phyloP scores from a whole-genome alignment of 2,888 invertebrate genomes.

The Atrina japonica region DNA sequence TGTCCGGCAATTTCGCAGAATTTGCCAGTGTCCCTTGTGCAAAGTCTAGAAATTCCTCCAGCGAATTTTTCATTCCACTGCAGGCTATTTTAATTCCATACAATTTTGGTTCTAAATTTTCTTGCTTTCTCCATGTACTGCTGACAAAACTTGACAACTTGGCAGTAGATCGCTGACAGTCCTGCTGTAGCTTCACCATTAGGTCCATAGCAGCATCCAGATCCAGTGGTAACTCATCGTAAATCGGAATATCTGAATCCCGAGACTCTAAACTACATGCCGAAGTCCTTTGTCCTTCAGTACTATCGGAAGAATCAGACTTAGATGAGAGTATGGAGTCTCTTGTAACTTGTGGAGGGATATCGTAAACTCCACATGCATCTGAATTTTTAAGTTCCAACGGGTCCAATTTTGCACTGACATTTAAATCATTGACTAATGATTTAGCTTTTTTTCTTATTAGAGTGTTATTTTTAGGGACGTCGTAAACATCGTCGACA shows the following conservation, averaged over 20 bases:
- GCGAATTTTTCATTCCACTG: conserved; percentile 88
- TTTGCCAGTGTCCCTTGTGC: conserved; percentile 93
- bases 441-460: conserved; percentile 39
- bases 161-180: conserved; percentile 91
- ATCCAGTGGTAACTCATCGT: conserved; percentile 85
- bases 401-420: conserved; percentile 8
- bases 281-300: conserved; percentile 65
- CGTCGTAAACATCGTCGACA: conserved; percentile 78
- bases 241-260: conserved; percentile 66
- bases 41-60: conserved; percentile 94
- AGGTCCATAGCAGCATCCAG: conserved; percentile 89
- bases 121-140: conserved; percentile 89
- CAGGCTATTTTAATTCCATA: conserved; percentile 92
- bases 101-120: conserved; percentile 88
- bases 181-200: conserved; percentile 88
- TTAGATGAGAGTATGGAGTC: conserved; percentile 74
- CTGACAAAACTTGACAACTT: conserved; percentile 87
- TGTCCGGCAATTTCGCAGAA: conserved; percentile 84
- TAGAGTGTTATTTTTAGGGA: conserved; percentile 74
- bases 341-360: conserved; percentile 81
- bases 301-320: conserved; percentile 69
- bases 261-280: conserved; percentile 70
- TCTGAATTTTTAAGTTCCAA: conserved; percentile 9
- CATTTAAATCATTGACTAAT: conserved; percentile 6
- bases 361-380: conserved; percentile 76